phyloP scores from a whole-genome alignment of 2,113 vertebrate species.

The Tragelaphus strepsiceros region DNA sequence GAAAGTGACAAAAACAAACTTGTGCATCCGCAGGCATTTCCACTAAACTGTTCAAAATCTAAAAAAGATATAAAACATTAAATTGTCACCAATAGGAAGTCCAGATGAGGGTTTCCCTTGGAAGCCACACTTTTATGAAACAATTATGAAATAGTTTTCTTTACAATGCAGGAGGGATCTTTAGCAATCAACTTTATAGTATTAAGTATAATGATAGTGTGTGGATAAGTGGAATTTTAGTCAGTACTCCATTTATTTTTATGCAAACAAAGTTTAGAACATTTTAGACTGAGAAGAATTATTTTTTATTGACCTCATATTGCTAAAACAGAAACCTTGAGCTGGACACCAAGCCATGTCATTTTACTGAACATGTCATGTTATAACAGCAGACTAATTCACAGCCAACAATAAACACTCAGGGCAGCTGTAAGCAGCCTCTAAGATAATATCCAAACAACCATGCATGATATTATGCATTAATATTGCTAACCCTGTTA shows the following conservation, averaged over 20 bases:
- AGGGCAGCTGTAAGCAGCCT: slow-evolving; percentile 13
- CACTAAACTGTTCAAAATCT: neutral
- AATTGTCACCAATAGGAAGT: neutral
- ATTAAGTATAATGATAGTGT: neutral
- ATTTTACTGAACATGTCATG: slow-evolving; percentile 57
- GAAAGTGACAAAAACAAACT: neutral
- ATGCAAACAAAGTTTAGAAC: neutral
- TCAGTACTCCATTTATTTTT: neutral
- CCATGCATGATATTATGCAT: slow-evolving; percentile 24
- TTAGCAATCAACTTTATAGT: neutral
- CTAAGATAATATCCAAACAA: slow-evolving; percentile 50
- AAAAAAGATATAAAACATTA: neutral
- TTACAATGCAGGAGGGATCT: neutral
- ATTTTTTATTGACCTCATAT: slow-evolving; percentile 38
- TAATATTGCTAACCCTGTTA: slow-evolving; percentile 38
- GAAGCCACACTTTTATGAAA: neutral
- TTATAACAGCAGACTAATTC: slow-evolving; percentile 61
- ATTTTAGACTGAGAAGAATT: neutral
- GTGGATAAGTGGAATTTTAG: neutral
- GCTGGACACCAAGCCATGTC: slow-evolving; percentile 31
- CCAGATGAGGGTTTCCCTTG: neutral
- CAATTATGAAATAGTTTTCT: neutral
- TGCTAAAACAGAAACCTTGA: slow-evolving; percentile 41
- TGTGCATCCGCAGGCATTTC: neutral
- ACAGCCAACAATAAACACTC: slow-evolving; percentile 41